Base-by-base conservation (phyloP, 2,797 vertebrate genomes). In the Melanotaenia boesemani region DNA sequence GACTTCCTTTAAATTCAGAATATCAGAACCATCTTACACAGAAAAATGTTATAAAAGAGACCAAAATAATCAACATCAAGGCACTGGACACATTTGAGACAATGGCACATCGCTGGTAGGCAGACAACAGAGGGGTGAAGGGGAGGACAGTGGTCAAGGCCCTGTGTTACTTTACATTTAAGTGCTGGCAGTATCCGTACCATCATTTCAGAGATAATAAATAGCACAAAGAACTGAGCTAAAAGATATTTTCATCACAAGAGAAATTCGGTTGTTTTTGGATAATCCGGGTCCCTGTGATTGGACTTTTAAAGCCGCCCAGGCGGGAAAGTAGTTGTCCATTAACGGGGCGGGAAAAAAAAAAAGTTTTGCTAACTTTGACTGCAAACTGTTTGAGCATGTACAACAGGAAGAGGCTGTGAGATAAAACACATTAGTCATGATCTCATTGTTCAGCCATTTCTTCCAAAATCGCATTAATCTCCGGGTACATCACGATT, bases 1-100 rank as follows among this genome's bases (percentile, higher is more conserved):
- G 12, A 69, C 52, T 58, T 37, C 56, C 65, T 83, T 74, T 70
- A 72, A 68, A 37, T 66, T n/a, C 11, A 15, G 7, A 32, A 46
- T 20, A 63, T 41, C 13, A 26, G 39, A 64, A 63, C 30, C 22
- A 56, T 48, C 32, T 5, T 36, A 75, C 46, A 70, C 46, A 63
- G 55, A 39, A 72, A 83, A 60, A 76, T 37, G 62, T 73, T 67
- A 37, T 41, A 57, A 87, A 77, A 74, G 30, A 66, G 76, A 84
- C 75, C 66, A 69, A 76, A 60, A 58, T 9, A 86, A 65, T 62
- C 6, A 32, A 84, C 85, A 83, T 81, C 93, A 95, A 96, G 95
- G 95, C 95, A 95, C 95, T 94, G 90, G 93, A 93, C 92, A 93
- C 68, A 36, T 83, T 86, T 50, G 62, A 87, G 85, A 93, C 80